phyloP scores from a whole-genome alignment of 2,888 invertebrate species.

The Venustoraphidia nigricollis region DNA sequence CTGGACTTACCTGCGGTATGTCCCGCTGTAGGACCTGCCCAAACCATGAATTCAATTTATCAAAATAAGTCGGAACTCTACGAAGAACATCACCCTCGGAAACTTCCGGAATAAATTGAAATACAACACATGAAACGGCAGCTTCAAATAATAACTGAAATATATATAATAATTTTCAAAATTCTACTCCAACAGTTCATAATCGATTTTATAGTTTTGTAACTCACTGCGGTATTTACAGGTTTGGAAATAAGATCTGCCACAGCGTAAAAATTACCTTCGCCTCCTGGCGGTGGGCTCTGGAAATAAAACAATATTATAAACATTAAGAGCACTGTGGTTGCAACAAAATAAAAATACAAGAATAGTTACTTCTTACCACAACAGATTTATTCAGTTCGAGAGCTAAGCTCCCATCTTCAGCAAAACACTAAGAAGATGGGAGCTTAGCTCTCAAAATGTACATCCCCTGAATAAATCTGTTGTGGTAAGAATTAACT shows the following conservation, averaged over 20 bases:
- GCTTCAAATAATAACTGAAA: slow-evolving; percentile 51
- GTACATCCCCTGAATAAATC: too few species aligned
- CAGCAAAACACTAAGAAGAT: too few species aligned
- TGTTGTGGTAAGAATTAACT: too few species aligned
- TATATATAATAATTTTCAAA: not conserved
- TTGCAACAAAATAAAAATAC: too few species aligned
- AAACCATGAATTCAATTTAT: slow-evolving; percentile 81
- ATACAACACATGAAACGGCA: slow-evolving; percentile 72
- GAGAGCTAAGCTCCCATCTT: too few species aligned
- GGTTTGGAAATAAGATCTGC: slow-evolving; percentile 45
- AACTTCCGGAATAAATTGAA: slow-evolving; percentile 62
- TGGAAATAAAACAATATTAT: slow-evolving; percentile 24
- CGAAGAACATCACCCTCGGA: slow-evolving; percentile 29
- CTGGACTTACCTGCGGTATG: slow-evolving; percentile 47
- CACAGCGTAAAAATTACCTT: slow-evolving; percentile 44
- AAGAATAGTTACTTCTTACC: too few species aligned
- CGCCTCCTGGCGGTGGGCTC: slow-evolving; percentile 69
- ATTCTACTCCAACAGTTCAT: not conserved
- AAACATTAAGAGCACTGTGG: too few species aligned
- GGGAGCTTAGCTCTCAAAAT: too few species aligned
- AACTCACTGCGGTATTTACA: slow-evolving; percentile 40
- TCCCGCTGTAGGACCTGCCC: slow-evolving; percentile 81
- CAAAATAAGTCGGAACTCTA: slow-evolving; percentile 54
- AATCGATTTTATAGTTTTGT: slow-evolving; percentile 1
- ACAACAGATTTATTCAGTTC: too few species aligned